Percentiles rank a stretch among this genome's conserved stretches.
These are phyloP conservation scores for Hemichromis elongatus DNA, from an alignment of 2,113 vertebrate genomes.

Conservation along the genomic window DNA sequence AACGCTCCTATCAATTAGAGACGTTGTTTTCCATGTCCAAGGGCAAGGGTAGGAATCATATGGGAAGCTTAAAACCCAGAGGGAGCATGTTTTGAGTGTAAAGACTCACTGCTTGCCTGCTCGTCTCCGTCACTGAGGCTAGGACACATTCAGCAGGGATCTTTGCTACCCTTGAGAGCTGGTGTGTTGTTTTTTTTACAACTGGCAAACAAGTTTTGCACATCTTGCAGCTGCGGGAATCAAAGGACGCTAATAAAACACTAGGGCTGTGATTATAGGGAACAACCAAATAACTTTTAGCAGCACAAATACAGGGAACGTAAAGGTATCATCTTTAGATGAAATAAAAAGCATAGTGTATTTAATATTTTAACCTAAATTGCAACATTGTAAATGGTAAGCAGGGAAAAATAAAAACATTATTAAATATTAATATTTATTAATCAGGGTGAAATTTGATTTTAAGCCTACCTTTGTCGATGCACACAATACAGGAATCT, in stretches of 20 bases:
- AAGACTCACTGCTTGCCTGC: slow-evolving; percentile 32
- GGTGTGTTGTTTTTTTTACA: slow-evolving; percentile 16
- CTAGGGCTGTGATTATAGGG: background rate
- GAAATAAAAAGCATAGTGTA: background rate
- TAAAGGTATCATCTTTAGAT: background rate
- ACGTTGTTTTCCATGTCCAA: slow-evolving; percentile 50
- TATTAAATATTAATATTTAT: background rate
- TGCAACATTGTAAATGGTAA: background rate
- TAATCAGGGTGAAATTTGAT: rapidly evolving
- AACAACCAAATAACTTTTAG: background rate
- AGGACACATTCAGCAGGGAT: slow-evolving; percentile 34
- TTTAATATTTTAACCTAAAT: background rate
- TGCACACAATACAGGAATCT: background rate
- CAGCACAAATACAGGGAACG: background rate
- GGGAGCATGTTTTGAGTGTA: slow-evolving; percentile 8
- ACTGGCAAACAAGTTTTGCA: slow-evolving; percentile 19
- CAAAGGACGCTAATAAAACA: slow-evolving; percentile 2
- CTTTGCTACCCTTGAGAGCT: slow-evolving; percentile 1
- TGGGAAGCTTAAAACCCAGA: slow-evolving; percentile 37
- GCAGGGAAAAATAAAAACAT: too few relatives aligned
- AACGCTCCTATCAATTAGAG: slow-evolving; percentile 36
- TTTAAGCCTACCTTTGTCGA: background rate
- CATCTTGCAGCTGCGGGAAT: background rate
- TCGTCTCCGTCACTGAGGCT: slow-evolving; percentile 41
- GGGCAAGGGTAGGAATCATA: slow-evolving; percentile 34